A percentile compares a stretch with the other conserved stretches of the same genome.
phyloP scores from a whole-genome alignment of 2,113 vertebrate genomes.

The Equus quagga region DNA sequence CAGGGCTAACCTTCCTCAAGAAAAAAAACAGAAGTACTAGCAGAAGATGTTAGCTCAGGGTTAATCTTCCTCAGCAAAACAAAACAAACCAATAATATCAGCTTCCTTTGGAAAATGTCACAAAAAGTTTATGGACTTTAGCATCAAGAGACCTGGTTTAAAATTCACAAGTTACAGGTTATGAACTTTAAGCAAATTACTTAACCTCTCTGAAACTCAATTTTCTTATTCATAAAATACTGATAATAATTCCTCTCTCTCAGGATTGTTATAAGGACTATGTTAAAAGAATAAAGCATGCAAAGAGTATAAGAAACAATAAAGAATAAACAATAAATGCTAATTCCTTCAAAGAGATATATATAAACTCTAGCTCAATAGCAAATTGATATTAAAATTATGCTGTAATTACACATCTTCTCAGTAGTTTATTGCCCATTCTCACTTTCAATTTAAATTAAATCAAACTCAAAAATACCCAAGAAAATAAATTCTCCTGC shows the following conservation, averaged over 20 bases:
- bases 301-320: background rate
- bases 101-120: background rate
- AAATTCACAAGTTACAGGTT: constrained; percentile 26
- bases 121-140: constrained; percentile 25
- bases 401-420: background rate
- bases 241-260: background rate
- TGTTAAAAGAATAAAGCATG: background rate
- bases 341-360: constrained; percentile 6
- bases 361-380: background rate
- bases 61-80: too few relatives aligned
- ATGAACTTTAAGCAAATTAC: constrained; percentile 14
- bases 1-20: too few relatives aligned
- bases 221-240: constrained; percentile 50
- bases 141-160: constrained; percentile 36
- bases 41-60: too few relatives aligned
- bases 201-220: constrained; percentile 42
- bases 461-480: constrained; percentile 28
- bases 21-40: too few relatives aligned
- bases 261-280: background rate
- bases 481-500: constrained; percentile 41
- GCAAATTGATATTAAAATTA: constrained; percentile 45
- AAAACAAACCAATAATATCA: background rate
- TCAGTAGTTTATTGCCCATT: constrained; percentile 5
- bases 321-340: background rate
- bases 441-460: constrained; percentile 49